phyloP scores from a whole-genome alignment of 2,888 invertebrate genomes.

The Argynnis bischoffii region DNA sequence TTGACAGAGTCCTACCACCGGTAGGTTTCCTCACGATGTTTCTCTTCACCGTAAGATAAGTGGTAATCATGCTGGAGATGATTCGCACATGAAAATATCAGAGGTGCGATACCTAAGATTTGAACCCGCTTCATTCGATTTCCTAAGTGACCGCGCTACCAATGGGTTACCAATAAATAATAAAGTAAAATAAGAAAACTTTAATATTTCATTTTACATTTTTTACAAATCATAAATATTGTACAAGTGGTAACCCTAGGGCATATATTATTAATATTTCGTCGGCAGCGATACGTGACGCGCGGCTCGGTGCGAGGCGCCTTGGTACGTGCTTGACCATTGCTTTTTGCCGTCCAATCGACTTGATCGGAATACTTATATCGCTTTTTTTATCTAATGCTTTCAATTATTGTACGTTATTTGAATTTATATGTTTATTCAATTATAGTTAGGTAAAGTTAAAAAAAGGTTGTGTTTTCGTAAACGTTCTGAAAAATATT shows the following conservation, averaged over 20 bases:
- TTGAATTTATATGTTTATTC: conserved; percentile 19
- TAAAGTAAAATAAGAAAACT: too few species aligned
- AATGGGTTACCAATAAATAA: too few species aligned
- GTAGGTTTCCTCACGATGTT: too few species aligned
- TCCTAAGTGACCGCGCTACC: too few species aligned
- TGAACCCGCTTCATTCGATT: too few species aligned
- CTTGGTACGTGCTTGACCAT: conserved; percentile 27
- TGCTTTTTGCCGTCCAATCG: conserved; percentile 31
- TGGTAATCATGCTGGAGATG: too few species aligned
- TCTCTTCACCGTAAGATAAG: too few species aligned
- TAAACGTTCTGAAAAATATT: not conserved
- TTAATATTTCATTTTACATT: not conserved
- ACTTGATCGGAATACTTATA: conserved; percentile 32
- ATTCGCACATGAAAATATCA: too few species aligned
- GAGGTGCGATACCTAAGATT: too few species aligned
- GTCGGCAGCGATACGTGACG: conserved; percentile 27
- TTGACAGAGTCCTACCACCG: too few species aligned
- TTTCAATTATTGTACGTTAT: conserved; percentile 25
- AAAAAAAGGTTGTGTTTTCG: too few species aligned
- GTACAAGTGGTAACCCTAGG: conserved; percentile 6
- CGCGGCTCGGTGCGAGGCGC: conserved; percentile 15
- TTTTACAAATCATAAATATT: conserved; percentile 4
- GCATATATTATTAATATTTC: conserved; percentile 32
- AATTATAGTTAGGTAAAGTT: not conserved
- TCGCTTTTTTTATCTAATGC: conserved; percentile 29